Percentiles rank a stretch among this genome's conserved stretches.
These are phyloP conservation scores for Spisula solida DNA, from an alignment of 2,888 invertebrate species.

Conservation along the genomic window DNA sequence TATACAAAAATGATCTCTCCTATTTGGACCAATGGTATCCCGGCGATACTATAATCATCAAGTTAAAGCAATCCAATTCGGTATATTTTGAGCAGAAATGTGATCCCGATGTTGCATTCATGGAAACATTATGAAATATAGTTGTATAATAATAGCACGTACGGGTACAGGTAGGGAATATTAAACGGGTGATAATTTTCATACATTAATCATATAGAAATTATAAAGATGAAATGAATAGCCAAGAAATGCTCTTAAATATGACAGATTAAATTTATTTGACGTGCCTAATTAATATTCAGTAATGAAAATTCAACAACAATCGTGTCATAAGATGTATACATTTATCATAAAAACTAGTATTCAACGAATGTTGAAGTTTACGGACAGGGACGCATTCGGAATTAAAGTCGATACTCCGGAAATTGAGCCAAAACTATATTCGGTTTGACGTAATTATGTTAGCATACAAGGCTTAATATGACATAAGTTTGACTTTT, in stretches of 20 bases:
- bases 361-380: slow-evolving; percentile 46
- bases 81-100: not conserved
- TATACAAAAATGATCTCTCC: too few species aligned
- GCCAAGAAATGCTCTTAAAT: slow-evolving; percentile 27
- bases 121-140: not conserved
- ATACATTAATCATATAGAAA: slow-evolving; percentile 29
- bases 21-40: not conserved
- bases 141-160: not conserved
- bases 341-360: slow-evolving; percentile 46
- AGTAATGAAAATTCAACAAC: slow-evolving; percentile 28
- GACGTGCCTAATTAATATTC: slow-evolving; percentile 54
- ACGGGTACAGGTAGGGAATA: not conserved
- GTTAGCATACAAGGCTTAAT: too few species aligned
- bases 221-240: slow-evolving; percentile 29
- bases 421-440: too few species aligned
- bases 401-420: slow-evolving; percentile 1
- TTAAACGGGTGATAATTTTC: slow-evolving; percentile 23
- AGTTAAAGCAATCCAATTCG: not conserved
- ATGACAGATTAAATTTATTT: slow-evolving; percentile 40
- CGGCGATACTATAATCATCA: not conserved
- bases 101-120: not conserved
- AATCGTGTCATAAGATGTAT: slow-evolving; percentile 48
- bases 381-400: slow-evolving; percentile 18
- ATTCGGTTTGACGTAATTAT: too few species aligned
- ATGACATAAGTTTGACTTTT: too few species aligned